A percentile compares a stretch with the other conserved stretches of the same genome.
phyloP scores from a whole-genome alignment of 2,797 vertebrate genomes.

The Periophthalmus magnuspinnatus region DNA sequence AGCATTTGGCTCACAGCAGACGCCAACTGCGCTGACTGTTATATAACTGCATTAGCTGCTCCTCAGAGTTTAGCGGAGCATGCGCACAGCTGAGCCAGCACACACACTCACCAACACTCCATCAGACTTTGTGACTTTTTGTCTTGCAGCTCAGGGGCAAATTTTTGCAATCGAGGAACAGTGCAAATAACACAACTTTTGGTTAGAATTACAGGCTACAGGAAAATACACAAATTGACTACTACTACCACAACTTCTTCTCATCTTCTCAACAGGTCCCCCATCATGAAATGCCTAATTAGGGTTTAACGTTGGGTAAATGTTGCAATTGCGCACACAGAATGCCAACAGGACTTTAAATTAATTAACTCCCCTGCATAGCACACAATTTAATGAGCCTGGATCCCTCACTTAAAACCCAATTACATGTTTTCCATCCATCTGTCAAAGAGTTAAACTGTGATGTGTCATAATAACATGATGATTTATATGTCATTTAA shows the following conservation, averaged over 20 bases:
- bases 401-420: slow-evolving; percentile 70
- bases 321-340: slow-evolving; percentile 70
- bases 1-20: slow-evolving; percentile 80
- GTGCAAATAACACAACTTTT: slow-evolving; percentile 4
- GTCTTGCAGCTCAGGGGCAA: slow-evolving; percentile 31
- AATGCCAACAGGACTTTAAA: slow-evolving; percentile 72
- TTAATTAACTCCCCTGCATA: slow-evolving; percentile 70
- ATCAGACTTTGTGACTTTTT: slow-evolving; percentile 29
- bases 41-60: slow-evolving; percentile 82
- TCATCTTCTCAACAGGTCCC: slow-evolving; percentile 54
- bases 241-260: background rate
- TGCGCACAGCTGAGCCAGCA: slow-evolving; percentile 54
- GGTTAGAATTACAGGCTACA: background rate
- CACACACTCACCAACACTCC: slow-evolving; percentile 20
- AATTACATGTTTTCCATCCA: slow-evolving; percentile 72
- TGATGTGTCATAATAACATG: slow-evolving; percentile 26
- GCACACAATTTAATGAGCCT: slow-evolving; percentile 71
- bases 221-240: no score
- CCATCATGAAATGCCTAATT: slow-evolving; percentile 68
- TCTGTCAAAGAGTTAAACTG: slow-evolving; percentile 52
- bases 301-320: slow-evolving; percentile 73
- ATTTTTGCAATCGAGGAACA: slow-evolving; percentile 25
- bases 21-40: slow-evolving; percentile 76
- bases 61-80: slow-evolving; percentile 68
- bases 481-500: background rate